Percentiles rank a stretch among this genome's conserved stretches.
These are phyloP conservation scores for Neria commutata DNA, from an alignment of 2,888 invertebrate species.

Conservation along the genomic window DNA sequence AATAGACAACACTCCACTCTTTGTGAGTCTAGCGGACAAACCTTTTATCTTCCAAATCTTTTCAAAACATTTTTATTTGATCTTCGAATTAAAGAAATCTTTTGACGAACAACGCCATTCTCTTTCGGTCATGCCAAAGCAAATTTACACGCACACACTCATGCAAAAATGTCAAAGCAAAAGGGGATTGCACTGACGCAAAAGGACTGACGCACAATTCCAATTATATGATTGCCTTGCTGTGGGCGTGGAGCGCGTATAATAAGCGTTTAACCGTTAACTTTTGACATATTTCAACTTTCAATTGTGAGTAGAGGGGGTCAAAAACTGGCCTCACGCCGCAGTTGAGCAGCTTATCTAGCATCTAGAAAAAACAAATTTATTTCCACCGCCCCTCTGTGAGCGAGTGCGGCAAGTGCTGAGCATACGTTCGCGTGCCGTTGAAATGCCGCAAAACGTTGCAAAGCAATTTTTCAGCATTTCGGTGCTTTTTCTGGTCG, in stretches of 20 bases:
- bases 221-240: neutral
- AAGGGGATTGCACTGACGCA: neutral
- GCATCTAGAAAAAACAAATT: slow-evolving; percentile 29
- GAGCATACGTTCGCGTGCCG: slow-evolving; percentile 1
- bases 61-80: slow-evolving; percentile 12
- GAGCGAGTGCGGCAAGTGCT: neutral
- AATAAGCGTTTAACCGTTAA: neutral
- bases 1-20: neutral
- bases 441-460: slow-evolving; percentile 55
- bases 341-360: slow-evolving; percentile 16
- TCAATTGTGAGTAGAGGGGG: slow-evolving; percentile 29
- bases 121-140: too few species aligned
- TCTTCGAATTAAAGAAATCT: slow-evolving; percentile 11
- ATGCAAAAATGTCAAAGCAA: neutral
- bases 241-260: too few species aligned
- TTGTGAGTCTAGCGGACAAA: too few species aligned
- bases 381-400: neutral
- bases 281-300: slow-evolving; percentile 39
- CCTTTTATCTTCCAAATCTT: slow-evolving; percentile 10
- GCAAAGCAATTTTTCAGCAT: slow-evolving; percentile 55
- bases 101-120: neutral
- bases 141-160: too few species aligned
- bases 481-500: slow-evolving; percentile 22
- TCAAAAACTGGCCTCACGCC: neutral
- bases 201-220: slow-evolving; percentile 2